Evolutionary conservation across 2,888 invertebrate genomes (phyloP).

Genomic region (Mamestra brassicae): DNA sequence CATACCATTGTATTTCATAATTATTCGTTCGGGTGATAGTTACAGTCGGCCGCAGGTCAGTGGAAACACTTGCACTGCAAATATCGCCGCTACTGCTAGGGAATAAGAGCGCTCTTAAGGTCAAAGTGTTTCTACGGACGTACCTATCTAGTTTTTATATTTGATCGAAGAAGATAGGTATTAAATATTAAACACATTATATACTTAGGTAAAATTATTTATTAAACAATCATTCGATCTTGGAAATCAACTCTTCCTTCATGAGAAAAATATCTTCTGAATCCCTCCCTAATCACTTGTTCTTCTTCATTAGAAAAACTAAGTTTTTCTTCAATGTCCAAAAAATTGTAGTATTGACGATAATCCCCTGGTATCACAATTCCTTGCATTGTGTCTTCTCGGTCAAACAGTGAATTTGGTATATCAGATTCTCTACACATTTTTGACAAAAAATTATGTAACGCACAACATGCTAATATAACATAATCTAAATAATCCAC

Average conservation of each 20-base stretch:
- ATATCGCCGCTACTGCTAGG: constrained; percentile 10
- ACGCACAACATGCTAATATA: too few relatives aligned
- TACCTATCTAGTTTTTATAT: constrained; percentile 11
- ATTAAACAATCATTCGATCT: constrained; percentile 5
- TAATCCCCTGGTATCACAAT: background rate
- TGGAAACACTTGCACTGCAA: background rate
- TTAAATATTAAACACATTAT: background rate
- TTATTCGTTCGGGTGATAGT: background rate
- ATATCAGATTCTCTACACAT: too few relatives aligned
- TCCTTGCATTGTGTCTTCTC: background rate
- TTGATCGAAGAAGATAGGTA: constrained; percentile 1
- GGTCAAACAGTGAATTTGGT: too few relatives aligned
- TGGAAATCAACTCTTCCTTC: constrained; percentile 6
- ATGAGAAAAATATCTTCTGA: constrained; percentile 8
- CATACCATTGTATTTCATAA: constrained; percentile 19
- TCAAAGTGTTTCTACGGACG: constrained; percentile 12
- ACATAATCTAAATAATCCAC: too few relatives aligned
- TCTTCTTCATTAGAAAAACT: too few relatives aligned
- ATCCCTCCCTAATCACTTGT: background rate
- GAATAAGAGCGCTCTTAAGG: constrained; percentile 18
- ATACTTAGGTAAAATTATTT: too few relatives aligned
- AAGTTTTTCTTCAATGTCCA: constrained; percentile 1
- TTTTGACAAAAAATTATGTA: too few relatives aligned
- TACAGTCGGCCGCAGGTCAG: background rate
- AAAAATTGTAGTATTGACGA: constrained; percentile 5